Conservation (phyloP, 1,140 invertebrate species). For the Drosophila eugracilis region DNA sequence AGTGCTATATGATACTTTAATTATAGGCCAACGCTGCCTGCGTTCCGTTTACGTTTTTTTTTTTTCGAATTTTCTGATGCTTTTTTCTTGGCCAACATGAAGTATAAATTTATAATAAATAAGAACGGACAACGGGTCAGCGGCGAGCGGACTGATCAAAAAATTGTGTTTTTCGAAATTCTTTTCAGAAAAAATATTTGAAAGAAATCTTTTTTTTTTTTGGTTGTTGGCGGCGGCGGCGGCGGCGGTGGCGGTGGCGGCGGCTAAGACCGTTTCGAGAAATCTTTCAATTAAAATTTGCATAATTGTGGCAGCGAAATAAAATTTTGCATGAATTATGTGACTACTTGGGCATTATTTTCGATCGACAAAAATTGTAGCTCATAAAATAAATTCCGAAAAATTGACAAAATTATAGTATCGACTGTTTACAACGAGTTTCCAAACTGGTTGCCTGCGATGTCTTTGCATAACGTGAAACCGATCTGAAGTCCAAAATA, state of each 20-base stretch:
- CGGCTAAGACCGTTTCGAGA: conserved; percentile 29
- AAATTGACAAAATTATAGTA: conserved; percentile 82
- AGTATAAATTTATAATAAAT: conserved; percentile 68
- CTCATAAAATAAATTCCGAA: conserved; percentile 81
- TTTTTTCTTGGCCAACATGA: conserved; percentile 42
- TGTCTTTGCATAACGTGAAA: conserved; percentile 67
- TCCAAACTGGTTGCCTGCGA: conserved; percentile 70
- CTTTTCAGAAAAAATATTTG: conserved; percentile 56
- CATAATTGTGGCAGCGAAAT: conserved; percentile 75
- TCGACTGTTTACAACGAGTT: conserved; percentile 69
- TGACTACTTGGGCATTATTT: conserved; percentile 82
- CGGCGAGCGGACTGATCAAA: conserved; percentile 17
- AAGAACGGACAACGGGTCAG: conserved; percentile 56
- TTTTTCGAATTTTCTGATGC: conserved; percentile 2
- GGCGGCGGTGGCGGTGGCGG: conserved; percentile 21
- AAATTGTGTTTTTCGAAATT: conserved; percentile 56
- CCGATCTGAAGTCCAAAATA: conserved; percentile 71
- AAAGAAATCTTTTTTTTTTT: conserved; percentile 40
- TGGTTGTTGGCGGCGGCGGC: conserved; percentile 5
- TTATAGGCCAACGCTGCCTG: conserved; percentile 62
- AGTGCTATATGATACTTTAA: conserved; percentile 83
- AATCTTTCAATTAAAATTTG: conserved; percentile 83
- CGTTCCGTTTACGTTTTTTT: conserved; percentile 31
- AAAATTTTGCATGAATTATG: conserved; percentile 80
- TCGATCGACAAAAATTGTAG: conserved; percentile 63